Conservation (phyloP, 2,888 invertebrate genomes). For the Myopa testacea region DNA sequence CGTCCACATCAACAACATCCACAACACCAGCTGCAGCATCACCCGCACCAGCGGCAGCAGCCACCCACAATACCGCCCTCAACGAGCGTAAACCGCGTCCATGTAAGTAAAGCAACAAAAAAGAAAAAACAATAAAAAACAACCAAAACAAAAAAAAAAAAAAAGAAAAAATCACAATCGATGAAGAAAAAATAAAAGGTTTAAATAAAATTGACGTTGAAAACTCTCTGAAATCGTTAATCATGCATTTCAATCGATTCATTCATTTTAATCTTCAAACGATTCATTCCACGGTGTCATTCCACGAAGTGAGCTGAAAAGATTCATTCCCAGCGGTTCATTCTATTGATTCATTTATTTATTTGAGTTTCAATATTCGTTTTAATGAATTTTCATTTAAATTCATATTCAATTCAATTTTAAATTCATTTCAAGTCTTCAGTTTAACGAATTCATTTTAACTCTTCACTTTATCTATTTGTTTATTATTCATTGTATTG, state of each 20-base stretch:
- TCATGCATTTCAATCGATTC: constrained; percentile 26
- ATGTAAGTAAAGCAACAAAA: constrained; percentile 71
- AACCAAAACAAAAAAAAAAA: constrained; percentile 42
- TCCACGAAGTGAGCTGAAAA: too few relatives aligned
- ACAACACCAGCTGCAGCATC: constrained; percentile 62
- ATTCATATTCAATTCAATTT: too few relatives aligned
- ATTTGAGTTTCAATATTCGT: too few relatives aligned
- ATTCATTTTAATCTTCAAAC: not conserved
- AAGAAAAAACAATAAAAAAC: constrained; percentile 43
- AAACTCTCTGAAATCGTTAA: constrained; percentile 36
- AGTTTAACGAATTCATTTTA: too few relatives aligned
- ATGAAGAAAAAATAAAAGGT: too few relatives aligned
- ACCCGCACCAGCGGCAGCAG: constrained; percentile 22
- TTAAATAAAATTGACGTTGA: not conserved
- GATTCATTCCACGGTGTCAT: not conserved
- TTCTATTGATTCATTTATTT: too few relatives aligned
- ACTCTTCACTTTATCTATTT: too few relatives aligned
- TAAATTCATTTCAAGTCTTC: too few relatives aligned
- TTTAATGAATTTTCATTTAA: too few relatives aligned
- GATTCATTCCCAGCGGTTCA: too few relatives aligned
- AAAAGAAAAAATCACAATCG: constrained; percentile 15
- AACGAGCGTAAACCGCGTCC: constrained; percentile 76
- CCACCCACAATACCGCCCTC: constrained; percentile 60
- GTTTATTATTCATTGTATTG: too few relatives aligned
- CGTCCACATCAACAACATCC: constrained; percentile 72